These are phyloP conservation scores for Drosophila melanogaster DNA, from an alignment of 1,140 invertebrate species.

Conservation along the genomic window DNA sequence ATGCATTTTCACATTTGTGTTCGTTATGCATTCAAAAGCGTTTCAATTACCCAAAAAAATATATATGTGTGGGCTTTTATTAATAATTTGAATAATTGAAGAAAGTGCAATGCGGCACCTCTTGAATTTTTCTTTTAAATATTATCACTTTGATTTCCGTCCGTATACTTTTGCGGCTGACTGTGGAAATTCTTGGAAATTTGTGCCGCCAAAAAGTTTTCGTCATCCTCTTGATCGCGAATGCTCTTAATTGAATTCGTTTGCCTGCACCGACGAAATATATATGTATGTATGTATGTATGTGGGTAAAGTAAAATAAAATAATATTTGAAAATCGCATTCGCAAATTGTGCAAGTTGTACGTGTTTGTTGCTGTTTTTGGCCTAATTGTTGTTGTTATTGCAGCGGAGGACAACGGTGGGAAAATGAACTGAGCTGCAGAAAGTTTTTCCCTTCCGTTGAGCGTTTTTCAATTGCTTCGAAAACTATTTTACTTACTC, in stretches of 20 bases:
- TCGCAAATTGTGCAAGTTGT: constrained; percentile 55
- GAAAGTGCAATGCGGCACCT: too few species aligned
- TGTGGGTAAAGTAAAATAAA: constrained; percentile 21
- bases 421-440: constrained; percentile 51
- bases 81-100: too few species aligned
- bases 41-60: too few species aligned
- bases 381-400: constrained; percentile 10
- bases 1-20: not conserved
- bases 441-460: constrained; percentile 50
- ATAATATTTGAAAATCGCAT: constrained; percentile 27
- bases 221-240: constrained; percentile 22
- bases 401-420: constrained; percentile 1
- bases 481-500: constrained; percentile 70
- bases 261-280: constrained; percentile 18
- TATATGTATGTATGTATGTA: too few species aligned
- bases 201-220: constrained; percentile 32
- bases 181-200: constrained; percentile 16
- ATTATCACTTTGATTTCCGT: constrained; percentile 13
- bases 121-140: too few species aligned
- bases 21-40: too few species aligned
- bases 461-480: constrained; percentile 74
- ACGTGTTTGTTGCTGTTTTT: constrained; percentile 14
- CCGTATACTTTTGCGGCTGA: not conserved
- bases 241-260: constrained; percentile 49
- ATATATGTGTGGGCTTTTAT: too few species aligned